These are phyloP conservation scores for Zoanthus solanderi DNA, from an alignment of 92 coral and sea anemone species.

Conservation along the genomic window DNA sequence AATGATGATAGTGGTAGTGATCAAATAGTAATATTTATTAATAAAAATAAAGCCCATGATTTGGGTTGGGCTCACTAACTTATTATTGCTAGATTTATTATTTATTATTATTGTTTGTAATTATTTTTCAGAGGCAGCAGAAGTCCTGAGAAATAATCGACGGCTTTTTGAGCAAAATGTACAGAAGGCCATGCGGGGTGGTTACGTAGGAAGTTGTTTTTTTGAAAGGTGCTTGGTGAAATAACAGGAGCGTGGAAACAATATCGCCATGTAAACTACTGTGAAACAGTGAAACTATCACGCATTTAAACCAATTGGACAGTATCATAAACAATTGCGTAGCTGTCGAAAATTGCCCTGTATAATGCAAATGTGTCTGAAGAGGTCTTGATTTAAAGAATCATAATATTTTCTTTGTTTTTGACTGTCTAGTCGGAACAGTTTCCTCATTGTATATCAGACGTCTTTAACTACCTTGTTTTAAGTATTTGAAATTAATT, in stretches of 20 bases:
- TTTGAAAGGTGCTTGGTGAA: constrained; percentile 93
- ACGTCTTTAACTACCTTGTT: too few relatives aligned
- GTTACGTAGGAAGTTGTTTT: constrained; percentile 93
- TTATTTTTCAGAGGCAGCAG: constrained; percentile 89
- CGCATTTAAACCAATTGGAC: not conserved
- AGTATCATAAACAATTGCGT: not conserved
- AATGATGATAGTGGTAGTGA: too few relatives aligned
- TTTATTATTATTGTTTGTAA: too few relatives aligned
- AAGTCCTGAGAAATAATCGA: constrained; percentile 91
- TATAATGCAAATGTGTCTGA: not conserved
- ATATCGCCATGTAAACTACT: not conserved
- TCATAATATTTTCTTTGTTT: not conserved
- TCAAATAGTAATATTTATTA: too few relatives aligned
- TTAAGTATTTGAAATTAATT: too few relatives aligned
- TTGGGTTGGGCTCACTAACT: too few relatives aligned
- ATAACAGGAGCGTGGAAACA: constrained; percentile 18
- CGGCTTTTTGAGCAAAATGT: constrained; percentile 98
- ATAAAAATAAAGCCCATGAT: too few relatives aligned
- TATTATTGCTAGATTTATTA: too few relatives aligned
- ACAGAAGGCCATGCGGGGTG: constrained; percentile 97
- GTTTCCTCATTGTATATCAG: too few relatives aligned
- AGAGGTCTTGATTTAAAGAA: not conserved
- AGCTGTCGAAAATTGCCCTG: not conserved
- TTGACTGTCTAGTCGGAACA: too few relatives aligned
- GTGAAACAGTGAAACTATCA: not conserved